Evolutionary conservation across 1,140 invertebrate genomes (phyloP).

Genomic region (Cherax quadricarinatus): DNA sequence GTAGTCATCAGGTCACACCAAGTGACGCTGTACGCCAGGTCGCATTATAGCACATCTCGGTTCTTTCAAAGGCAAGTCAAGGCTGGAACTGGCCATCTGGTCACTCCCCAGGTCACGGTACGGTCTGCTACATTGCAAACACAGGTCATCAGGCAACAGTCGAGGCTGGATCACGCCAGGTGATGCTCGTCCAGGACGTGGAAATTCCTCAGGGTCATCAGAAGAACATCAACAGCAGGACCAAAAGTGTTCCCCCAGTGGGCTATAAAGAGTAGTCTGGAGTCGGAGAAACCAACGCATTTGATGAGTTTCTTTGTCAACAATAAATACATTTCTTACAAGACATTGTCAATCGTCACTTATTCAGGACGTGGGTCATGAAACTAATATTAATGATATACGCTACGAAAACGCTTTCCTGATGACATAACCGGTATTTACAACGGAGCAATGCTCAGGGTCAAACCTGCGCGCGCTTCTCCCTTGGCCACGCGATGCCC

Average conservation of each 20-base stretch:
- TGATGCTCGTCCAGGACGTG: slow-evolving; percentile 44
- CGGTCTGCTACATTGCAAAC: too few relatives aligned
- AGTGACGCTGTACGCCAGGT: too few relatives aligned
- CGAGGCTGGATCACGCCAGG: slow-evolving; percentile 31
- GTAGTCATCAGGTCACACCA: neutral
- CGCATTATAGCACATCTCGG: too few relatives aligned
- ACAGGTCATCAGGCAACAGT: slow-evolving; percentile 28
- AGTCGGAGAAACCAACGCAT: slow-evolving; percentile 3
- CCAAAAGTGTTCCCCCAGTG: neutral
- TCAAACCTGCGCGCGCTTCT: slow-evolving; percentile 57
- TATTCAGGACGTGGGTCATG: neutral
- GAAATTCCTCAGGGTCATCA: slow-evolving; percentile 49
- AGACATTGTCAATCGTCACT: neutral
- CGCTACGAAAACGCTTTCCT: neutral
- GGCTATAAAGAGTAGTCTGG: slow-evolving; percentile 3
- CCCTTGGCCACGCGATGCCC: slow-evolving; percentile 62
- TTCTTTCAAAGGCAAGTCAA: neutral
- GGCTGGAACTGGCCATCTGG: too few relatives aligned
- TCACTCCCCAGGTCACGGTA: slow-evolving; percentile 12
- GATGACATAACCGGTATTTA: slow-evolving; percentile 65
- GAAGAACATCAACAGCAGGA: slow-evolving; percentile 14
- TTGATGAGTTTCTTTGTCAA: neutral
- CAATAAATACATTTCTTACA: neutral
- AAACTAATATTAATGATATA: neutral
- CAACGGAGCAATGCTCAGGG: slow-evolving; percentile 52